Evolutionary conservation across 2,888 invertebrate species (phyloP), one percentile per base, ranked within the genome.

Genomic region (Tetheella fluctuosa): DNA sequence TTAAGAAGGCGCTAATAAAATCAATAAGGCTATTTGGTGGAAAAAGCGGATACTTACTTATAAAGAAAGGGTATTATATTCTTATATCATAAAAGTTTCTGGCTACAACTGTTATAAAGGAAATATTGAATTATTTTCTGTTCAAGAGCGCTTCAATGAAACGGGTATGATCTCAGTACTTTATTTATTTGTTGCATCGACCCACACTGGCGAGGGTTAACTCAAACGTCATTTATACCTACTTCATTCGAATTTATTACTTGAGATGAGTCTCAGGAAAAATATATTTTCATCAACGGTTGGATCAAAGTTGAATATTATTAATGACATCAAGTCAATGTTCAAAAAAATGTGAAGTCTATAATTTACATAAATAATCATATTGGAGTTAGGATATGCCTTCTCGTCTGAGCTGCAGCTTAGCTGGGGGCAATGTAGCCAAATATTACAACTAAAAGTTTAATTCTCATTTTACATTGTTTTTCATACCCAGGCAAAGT

Each of bases 101-200:
- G n/a, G n/a, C 37, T 37, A 2, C 4, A n/a, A 6, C 7, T n/a
- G 7, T n/a, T 39, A n/a, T 39, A n/a, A 54, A 17, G n/a, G 17
- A n/a, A 30, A 54, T 30, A 54, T 54, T 34, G 54, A 20, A 20
- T 34, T 54, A 54, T 34, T n/a, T 54, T 13, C 17, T 54, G 39
- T 39, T 34, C 54, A 54, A 30, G 54, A 54, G 34, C 54, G 30
- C 30, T 54, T 54, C 54, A 54, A 25, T n/a, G 25, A 28, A 28
- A 28, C 17, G 13, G 54, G 1, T 39, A 34, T 34, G 34, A 34
- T 39, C 7, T n/a, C 4, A n/a, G 39, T 39, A n/a, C n/a, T n/a
- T 6, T 37, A 37, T 37, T 37, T 37, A 37, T 39, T 39, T 39
- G n/a, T 39, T 39, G 39, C n/a, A 6, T 39, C 39, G 7, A n/a